A percentile compares a stretch with the other conserved stretches of the same genome.
Evolutionary conservation across 1,140 invertebrate genomes (phyloP).

Genomic region (Papilio aristodemus): DNA sequence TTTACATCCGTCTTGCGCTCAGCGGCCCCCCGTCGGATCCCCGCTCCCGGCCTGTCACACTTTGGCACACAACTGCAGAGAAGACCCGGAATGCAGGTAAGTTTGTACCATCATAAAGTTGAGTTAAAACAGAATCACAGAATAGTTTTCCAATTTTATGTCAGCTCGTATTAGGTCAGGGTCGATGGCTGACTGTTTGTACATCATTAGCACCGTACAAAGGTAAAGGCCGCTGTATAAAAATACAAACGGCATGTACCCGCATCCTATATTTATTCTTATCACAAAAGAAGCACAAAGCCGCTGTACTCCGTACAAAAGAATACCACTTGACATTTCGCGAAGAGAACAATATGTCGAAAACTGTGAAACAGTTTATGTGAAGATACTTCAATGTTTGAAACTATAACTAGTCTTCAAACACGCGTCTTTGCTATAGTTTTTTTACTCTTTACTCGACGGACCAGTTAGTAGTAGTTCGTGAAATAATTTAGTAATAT

Average conservation of each 20-base stretch:
- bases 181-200: conserved; percentile 29
- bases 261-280: conserved; percentile 24
- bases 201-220: conserved; percentile 27
- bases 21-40: conserved; percentile 85
- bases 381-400: neutral
- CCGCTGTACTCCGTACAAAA: conserved; percentile 11
- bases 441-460: neutral
- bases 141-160: neutral
- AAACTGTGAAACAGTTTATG: neutral
- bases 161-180: conserved; percentile 23
- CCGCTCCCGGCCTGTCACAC: conserved; percentile 90
- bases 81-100: conserved; percentile 87
- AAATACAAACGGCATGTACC: conserved; percentile 18
- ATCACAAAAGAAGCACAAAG: conserved; percentile 25
- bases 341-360: conserved; percentile 10
- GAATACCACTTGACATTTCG: conserved; percentile 7
- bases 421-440: neutral
- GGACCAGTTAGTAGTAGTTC: no score
- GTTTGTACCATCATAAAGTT: conserved; percentile 20
- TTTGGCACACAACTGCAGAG: conserved; percentile 88
- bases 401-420: neutral
- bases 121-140: neutral
- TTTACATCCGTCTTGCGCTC: conserved; percentile 92
- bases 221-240: conserved; percentile 11
- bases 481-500: no score